Conservation (phyloP, 64 coral and sea anemone genomes). For the Pocillopora verrucosa region DNA sequence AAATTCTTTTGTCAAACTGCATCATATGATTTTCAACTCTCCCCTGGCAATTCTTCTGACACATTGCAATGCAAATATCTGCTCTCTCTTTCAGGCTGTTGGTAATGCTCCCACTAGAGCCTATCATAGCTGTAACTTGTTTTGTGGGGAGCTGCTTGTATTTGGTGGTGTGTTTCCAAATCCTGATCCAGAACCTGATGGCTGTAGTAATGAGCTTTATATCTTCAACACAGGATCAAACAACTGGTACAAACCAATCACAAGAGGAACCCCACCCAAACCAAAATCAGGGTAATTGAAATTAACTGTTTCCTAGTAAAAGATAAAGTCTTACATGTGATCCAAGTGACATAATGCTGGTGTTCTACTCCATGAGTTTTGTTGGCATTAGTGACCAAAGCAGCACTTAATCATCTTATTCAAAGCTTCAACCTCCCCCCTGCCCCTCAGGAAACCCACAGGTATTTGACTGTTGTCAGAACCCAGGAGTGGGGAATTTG, state of each 20-base stretch:
- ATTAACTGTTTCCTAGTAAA: background rate
- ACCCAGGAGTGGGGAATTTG: too few species aligned
- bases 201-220: conserved; percentile 88
- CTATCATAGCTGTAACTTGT: conserved; percentile 79
- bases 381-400: too few species aligned
- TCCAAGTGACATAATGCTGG: too few species aligned
- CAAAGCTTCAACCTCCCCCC: too few species aligned
- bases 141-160: conserved; percentile 77
- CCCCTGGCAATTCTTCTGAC: background rate
- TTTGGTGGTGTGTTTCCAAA: conserved; percentile 92
- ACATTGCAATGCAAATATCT: background rate
- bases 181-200: conserved; percentile 81
- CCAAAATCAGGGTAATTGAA: conserved; percentile 75
- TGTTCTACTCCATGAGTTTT: too few species aligned
- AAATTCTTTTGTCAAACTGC: too few species aligned
- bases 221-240: conserved; percentile 74
- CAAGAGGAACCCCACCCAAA: conserved; percentile 55
- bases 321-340: background rate
- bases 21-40: too few species aligned
- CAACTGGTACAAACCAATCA: conserved; percentile 88
- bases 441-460: too few species aligned
- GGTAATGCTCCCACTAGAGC: conserved; percentile 91
- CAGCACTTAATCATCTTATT: too few species aligned
- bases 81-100: conserved; percentile 62
- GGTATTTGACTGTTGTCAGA: too few species aligned